phyloP scores from a whole-genome alignment of 2,888 invertebrate genomes.

The Pristionchus entomophagus region DNA sequence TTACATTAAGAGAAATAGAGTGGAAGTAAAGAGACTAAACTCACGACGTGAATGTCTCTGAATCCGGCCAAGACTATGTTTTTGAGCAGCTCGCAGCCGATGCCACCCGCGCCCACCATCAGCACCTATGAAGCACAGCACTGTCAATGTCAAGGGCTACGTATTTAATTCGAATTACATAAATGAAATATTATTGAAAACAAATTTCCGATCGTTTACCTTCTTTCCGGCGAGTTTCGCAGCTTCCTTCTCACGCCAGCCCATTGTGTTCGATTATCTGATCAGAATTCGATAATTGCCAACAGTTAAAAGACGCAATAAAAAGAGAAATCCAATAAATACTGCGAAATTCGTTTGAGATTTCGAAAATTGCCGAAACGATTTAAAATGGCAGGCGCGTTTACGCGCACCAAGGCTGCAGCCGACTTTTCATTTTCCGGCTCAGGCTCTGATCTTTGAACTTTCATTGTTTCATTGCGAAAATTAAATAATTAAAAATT shows the following conservation, averaged over 20 bases:
- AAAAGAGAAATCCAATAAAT: too few species aligned
- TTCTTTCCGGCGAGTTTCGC: slow-evolving; percentile 48
- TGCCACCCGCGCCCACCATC: slow-evolving; percentile 92
- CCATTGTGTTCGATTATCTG: slow-evolving; percentile 46
- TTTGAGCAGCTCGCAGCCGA: slow-evolving; percentile 98
- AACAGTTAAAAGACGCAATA: too few species aligned
- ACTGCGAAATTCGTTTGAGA: too few species aligned
- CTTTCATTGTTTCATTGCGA: too few species aligned
- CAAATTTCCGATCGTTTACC: background rate
- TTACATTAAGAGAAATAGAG: too few species aligned
- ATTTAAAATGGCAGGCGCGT: too few species aligned
- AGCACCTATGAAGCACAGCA: slow-evolving; percentile 68
- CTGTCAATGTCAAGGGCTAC: background rate
- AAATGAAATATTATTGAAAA: background rate
- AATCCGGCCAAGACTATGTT: slow-evolving; percentile 96
- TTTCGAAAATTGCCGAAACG: too few species aligned
- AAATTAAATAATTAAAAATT: too few species aligned
- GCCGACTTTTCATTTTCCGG: too few species aligned
- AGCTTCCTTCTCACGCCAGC: slow-evolving; percentile 50
- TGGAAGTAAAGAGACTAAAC: slow-evolving; percentile 73
- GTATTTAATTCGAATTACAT: background rate
- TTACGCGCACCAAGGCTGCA: too few species aligned
- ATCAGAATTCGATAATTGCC: too few species aligned
- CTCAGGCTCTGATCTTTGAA: too few species aligned
- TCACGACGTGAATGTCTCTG: slow-evolving; percentile 91